These are phyloP conservation scores for Dendropsophus ebraccatus DNA, from an alignment of 2,113 vertebrate species.

Conservation along the genomic window DNA sequence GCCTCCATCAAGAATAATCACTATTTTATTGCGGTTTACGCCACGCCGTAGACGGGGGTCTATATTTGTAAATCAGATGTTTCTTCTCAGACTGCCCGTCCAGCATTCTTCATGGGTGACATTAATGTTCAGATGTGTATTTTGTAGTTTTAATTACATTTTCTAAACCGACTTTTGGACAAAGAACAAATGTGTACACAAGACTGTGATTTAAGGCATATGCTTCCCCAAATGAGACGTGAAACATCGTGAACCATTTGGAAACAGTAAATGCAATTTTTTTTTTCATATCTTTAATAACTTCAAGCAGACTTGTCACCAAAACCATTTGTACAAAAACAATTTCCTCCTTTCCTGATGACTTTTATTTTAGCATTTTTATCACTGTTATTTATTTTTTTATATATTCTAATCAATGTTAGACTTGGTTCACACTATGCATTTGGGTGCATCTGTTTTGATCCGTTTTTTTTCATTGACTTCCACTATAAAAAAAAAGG, in stretches of 20 bases:
- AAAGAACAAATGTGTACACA: conserved; percentile 31
- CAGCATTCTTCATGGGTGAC: conserved; percentile 35
- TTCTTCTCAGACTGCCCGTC: conserved; percentile 10
- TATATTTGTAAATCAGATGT: conserved; percentile 46
- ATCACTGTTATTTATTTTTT: neutral
- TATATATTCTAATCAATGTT: neutral
- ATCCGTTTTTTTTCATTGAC: no score
- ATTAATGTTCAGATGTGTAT: conserved; percentile 54
- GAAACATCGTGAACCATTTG: neutral
- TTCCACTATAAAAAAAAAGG: no score
- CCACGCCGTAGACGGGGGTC: conserved; percentile 9
- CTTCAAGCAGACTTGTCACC: neutral
- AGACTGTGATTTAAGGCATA: conserved; percentile 11
- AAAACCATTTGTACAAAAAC: neutral
- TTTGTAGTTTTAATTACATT: conserved; percentile 44
- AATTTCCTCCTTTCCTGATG: neutral
- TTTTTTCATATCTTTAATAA: neutral
- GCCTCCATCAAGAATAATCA: conserved; percentile 23
- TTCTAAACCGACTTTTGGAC: conserved; percentile 38
- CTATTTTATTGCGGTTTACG: conserved; percentile 42
- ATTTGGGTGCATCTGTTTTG: no score
- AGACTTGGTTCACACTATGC: no score
- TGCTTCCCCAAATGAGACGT: conserved; percentile 9
- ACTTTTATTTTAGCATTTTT: neutral
- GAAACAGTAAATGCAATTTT: neutral